Evolutionary conservation across 2,888 invertebrate genomes (phyloP), one percentile per base, ranked within the genome.

Genomic region (Lathronympha strigana): DNA sequence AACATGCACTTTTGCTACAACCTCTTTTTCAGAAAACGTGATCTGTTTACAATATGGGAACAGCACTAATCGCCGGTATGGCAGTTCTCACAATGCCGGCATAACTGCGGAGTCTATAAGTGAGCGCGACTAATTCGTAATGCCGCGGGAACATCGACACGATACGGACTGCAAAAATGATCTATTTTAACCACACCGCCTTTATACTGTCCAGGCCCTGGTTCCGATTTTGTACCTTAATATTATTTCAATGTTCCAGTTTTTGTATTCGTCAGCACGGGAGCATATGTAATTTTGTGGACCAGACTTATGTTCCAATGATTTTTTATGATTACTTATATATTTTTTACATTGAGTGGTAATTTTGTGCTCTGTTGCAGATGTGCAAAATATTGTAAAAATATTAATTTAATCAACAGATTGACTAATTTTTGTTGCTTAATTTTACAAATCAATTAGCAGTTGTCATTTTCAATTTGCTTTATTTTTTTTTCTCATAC

Each of bases 81-180:
- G 66, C 66, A 67, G 71, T 69, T 71, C 71, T 71, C 71, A 71
- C 69, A 69, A 69, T 49, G 55, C 53, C 51, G 28, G 81, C 80
- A 77, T 73, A 74, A 71, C 73, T 72, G 69, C 63, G 71, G 64
- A 73, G 72, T 53, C 53, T 71, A 76, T 84, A 89, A 90, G 87
- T 88, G 87, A 87, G 88, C 90, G 87, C 71, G 75, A 72, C 88
- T 78, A 89, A 90, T 90, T 79, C 68, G 80, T 90, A 90, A 90
- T 90, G 72, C 72, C 82, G 80, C 81, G 84, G 86, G 86, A 85
- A 86, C 75, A 73, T 25, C 40, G 54, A 31, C 54, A 57, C 61
- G 61, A 69, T 66, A 71, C 69, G 28, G 69, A 70, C 63, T 61
- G 63, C 73, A 73, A 69, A 73, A 72, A 62, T 68, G 63, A 58